These are phyloP conservation scores for Scylla paramamosain DNA, from an alignment of 1,140 invertebrate species.

Conservation along the genomic window DNA sequence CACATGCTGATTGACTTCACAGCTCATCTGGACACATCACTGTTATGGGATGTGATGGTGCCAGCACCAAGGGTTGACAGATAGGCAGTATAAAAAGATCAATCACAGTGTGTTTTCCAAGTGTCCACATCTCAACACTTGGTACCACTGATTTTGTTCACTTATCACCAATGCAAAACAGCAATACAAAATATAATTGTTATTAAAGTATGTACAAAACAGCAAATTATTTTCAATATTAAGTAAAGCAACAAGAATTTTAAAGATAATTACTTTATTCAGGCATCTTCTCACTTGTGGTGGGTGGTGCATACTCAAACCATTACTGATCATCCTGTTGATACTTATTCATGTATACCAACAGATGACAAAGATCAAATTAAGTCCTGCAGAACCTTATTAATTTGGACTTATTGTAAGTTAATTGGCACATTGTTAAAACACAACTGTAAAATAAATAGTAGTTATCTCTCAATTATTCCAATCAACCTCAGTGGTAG, in stretches of 20 bases:
- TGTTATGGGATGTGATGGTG: not conserved
- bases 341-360: no score
- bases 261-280: not conserved
- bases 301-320: no score
- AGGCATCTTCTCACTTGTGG: not conserved
- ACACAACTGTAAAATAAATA: conserved; percentile 28
- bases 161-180: not conserved
- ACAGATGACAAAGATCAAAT: not conserved
- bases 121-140: not conserved
- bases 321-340: no score
- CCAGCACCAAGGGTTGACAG: not conserved
- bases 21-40: conserved; percentile 2
- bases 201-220: not conserved
- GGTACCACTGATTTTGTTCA: not conserved
- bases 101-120: not conserved
- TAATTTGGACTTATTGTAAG: not conserved
- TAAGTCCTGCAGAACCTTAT: not conserved
- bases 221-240: not conserved
- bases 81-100: not conserved
- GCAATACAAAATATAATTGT: not conserved
- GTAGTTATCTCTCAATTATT: not conserved
- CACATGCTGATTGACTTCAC: conserved; percentile 44
- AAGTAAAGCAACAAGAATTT: conserved; percentile 1
- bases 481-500: not conserved
- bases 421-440: not conserved